Conservation (phyloP, 2,113 vertebrate genomes). For the Danio rerio region DNA sequence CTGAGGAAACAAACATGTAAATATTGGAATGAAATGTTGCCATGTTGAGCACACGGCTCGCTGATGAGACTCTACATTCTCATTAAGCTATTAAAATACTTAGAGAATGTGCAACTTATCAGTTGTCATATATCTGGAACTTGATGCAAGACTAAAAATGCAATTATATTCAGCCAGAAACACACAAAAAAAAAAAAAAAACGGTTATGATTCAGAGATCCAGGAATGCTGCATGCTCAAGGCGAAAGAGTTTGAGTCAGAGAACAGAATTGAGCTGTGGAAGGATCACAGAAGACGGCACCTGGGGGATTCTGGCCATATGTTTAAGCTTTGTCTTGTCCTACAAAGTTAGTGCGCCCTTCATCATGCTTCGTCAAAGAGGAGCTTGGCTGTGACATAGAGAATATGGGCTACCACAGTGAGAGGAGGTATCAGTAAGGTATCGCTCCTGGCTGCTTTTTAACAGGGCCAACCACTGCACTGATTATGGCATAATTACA, state of each 20-base stretch:
- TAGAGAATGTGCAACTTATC: background rate
- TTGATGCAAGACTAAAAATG: slow-evolving; percentile 41
- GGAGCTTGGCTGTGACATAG: slow-evolving; percentile 82
- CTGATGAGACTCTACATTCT: slow-evolving; percentile 36
- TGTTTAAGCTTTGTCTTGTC: slow-evolving; percentile 96
- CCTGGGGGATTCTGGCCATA: slow-evolving; percentile 92
- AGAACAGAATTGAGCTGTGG: slow-evolving; percentile 32
- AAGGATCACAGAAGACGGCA: slow-evolving; percentile 72
- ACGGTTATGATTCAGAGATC: background rate
- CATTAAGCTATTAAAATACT: slow-evolving; percentile 17
- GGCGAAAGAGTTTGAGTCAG: slow-evolving; percentile 43
- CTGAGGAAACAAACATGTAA: slow-evolving; percentile 57
- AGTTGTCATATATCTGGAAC: slow-evolving; percentile 36
- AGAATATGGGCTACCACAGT: slow-evolving; percentile 68
- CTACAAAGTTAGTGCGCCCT: slow-evolving; percentile 98
- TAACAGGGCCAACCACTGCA: slow-evolving; percentile 88
- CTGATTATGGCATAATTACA: slow-evolving; percentile 99
- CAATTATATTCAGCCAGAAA: background rate
- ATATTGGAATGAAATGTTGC: slow-evolving; percentile 51
- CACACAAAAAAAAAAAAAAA: background rate
- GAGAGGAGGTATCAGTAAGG: slow-evolving; percentile 42
- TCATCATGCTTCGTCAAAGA: slow-evolving; percentile 92
- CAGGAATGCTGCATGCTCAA: slow-evolving; percentile 48
- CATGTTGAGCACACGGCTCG: slow-evolving; percentile 40
- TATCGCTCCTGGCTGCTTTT: slow-evolving; percentile 73